Evolutionary conservation across 2,888 invertebrate genomes (phyloP), one percentile per base, ranked within the genome.

Genomic region (Rosalia funebris): DNA sequence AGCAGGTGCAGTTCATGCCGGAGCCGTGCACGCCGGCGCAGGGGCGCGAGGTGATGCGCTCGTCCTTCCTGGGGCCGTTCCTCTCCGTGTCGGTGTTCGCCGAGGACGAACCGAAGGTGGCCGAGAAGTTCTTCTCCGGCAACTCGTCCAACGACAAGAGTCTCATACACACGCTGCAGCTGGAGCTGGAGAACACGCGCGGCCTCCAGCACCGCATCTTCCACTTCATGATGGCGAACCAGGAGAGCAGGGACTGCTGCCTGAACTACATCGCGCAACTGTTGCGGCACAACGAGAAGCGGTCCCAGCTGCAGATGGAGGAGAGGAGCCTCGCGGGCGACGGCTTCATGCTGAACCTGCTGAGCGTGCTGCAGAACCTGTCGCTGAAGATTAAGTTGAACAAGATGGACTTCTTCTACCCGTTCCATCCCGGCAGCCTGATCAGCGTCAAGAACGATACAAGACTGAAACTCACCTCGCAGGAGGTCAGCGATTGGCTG

Each of bases 291-390:
- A 98, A 98, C 77, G 91, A 92, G 71, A 92, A 95, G 65, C 63
- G 67, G 32, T 89, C 95, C 1, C 97, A 97, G 79, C 85, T 98
- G 71, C 95, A 95, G 78, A 91, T 91, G 25, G 95, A 96, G 78
- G 95, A 96, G 75, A 86, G 91, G 58, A 86, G 91, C 1, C 84
- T 96, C 0, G 94, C 96, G 9, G 92, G 95, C 2, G 97, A 98
- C 81, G 98, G 98, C 0, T 96, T 96, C 81, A 95, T 98, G 91
- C 84, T 98, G 71, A 99, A 98, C 84, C 82, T 98, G 12, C 87
- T 97, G 74, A 91, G 92, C 48, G 93, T 97, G 14, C 83, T 99
- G 68, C 98, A 98, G 79, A 88, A 92, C 81, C 84, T 99, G 15
- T 91, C 96, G 0, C 87, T 92, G 10, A 95, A 96, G 81, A 91